Evolutionary conservation across 2,797 vertebrate genomes (phyloP).

Genomic region (Gobio occitaniae): DNA sequence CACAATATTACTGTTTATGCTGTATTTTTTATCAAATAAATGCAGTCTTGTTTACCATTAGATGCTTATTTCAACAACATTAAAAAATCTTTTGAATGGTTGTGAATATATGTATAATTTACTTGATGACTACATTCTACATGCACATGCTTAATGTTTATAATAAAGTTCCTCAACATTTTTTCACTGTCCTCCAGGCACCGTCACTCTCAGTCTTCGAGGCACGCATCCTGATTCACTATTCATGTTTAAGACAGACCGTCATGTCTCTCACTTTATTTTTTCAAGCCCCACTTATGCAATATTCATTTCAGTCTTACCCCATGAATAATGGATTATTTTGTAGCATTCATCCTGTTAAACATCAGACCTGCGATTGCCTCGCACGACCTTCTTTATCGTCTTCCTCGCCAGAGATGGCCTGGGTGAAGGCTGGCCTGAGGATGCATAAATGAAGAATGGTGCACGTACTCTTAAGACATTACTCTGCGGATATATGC

Average conservation of each 20-base stretch:
- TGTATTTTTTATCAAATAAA: neutral
- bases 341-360: constrained; percentile 43
- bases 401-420: constrained; percentile 24
- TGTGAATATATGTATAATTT: neutral
- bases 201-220: neutral
- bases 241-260: constrained; percentile 42
- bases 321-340: constrained; percentile 56
- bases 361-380: constrained; percentile 34
- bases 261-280: constrained; percentile 25
- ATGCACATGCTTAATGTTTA: neutral
- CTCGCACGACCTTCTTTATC: constrained; percentile 35
- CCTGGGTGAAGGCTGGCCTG: constrained; percentile 27
- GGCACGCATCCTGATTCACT: neutral
- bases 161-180: neutral
- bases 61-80: neutral
- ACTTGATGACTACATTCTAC: neutral
- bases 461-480: constrained; percentile 41
- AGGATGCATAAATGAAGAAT: constrained; percentile 52
- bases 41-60: neutral
- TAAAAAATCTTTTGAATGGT: neutral
- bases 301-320: constrained; percentile 44
- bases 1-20: neutral
- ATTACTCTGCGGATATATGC: constrained; percentile 55
- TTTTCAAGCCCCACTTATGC: constrained; percentile 38
- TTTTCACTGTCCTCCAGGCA: neutral